Evolutionary conservation across 2,113 vertebrate species (phyloP).

Genomic region (Cercopithecus mona): DNA sequence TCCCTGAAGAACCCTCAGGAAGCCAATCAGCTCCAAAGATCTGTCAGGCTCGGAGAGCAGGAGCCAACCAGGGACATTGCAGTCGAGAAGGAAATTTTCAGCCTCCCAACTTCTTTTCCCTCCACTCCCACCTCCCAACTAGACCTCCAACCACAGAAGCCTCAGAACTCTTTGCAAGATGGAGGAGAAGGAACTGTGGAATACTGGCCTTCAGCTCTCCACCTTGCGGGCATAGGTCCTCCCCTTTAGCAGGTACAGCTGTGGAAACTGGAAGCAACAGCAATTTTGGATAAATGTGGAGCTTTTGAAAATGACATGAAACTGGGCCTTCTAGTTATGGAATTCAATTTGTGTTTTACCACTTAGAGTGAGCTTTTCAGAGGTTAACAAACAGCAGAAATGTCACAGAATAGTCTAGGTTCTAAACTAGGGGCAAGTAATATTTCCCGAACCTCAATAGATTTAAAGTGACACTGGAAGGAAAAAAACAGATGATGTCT

Average conservation of each 20-base stretch:
- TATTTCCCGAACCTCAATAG: neutral
- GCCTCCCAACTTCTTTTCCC: neutral
- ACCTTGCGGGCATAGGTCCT: neutral
- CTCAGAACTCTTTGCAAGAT: neutral
- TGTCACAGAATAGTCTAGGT: neutral
- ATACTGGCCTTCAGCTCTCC: fast-evolving
- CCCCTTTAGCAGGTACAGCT: neutral
- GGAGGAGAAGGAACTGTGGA: neutral
- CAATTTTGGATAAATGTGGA: neutral
- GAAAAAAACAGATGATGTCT: neutral
- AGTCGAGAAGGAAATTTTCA: neutral
- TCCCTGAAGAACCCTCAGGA: neutral
- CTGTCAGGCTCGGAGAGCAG: neutral
- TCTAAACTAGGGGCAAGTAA: neutral
- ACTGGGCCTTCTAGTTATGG: neutral
- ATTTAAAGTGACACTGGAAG: neutral
- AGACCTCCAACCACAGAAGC: neutral
- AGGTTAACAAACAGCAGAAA: neutral
- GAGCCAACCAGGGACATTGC: neutral
- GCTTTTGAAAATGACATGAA: neutral
- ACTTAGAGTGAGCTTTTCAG: neutral
- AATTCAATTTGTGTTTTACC: neutral
- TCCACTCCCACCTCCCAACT: neutral
- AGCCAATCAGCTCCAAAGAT: neutral
- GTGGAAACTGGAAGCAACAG: neutral